Evolutionary conservation across 2,888 invertebrate genomes (phyloP).

Genomic region (Bimastos eiseni): DNA sequence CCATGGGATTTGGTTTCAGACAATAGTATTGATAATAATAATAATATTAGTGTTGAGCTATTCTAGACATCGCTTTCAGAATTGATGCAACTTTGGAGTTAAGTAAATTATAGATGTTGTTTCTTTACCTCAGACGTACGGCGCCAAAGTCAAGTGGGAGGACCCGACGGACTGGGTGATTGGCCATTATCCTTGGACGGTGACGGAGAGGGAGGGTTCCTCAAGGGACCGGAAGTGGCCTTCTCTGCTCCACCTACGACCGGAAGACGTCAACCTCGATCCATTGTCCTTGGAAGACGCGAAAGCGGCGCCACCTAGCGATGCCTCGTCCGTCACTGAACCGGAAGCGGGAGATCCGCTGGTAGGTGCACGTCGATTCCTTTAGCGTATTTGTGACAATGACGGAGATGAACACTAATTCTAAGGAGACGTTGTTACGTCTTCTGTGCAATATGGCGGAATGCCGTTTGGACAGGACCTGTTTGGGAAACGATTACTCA

Average conservation of each 20-base stretch:
- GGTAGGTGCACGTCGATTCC: not conserved
- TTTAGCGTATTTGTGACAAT: not conserved
- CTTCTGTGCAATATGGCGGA: too few species aligned
- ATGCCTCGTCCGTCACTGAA: not conserved
- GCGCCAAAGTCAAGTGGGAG: conserved; percentile 78
- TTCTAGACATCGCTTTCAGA: not conserved
- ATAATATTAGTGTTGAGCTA: not conserved
- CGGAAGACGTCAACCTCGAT: conserved; percentile 91
- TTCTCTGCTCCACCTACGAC: conserved; percentile 71
- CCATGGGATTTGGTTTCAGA: not conserved
- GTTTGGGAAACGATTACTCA: too few species aligned
- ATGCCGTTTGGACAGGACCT: too few species aligned
- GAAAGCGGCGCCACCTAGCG: conserved; percentile 13
- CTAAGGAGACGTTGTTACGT: too few species aligned
- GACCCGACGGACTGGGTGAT: conserved; percentile 91
- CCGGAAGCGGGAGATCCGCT: not conserved
- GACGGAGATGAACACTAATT: not conserved
- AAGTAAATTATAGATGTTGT: not conserved
- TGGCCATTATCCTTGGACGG: conserved; percentile 87
- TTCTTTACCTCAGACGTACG: conserved; percentile 59
- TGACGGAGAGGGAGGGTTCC: not conserved
- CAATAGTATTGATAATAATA: not conserved
- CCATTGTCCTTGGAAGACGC: conserved; percentile 39
- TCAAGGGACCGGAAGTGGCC: conserved; percentile 48
- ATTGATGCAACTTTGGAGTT: not conserved